phyloP scores from a whole-genome alignment of 2,113 vertebrate species.

The Odocoileus hemionus region DNA sequence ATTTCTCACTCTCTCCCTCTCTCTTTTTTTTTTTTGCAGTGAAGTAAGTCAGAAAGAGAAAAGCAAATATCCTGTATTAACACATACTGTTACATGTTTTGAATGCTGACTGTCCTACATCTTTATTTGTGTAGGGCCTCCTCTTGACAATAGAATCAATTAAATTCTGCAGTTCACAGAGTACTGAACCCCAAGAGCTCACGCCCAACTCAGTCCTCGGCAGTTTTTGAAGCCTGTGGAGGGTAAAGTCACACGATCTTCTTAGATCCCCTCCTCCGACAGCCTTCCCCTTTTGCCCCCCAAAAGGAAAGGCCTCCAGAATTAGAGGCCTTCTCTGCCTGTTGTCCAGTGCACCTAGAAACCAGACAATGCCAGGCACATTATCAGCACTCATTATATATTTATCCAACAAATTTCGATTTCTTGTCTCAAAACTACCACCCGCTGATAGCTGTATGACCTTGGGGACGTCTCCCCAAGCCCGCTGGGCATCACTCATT shows the following conservation, averaged over 20 bases:
- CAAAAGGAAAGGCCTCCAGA: background rate
- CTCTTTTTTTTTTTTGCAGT: background rate
- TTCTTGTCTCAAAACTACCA: background rate
- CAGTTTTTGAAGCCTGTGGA: background rate
- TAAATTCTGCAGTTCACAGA: background rate
- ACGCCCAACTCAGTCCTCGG: background rate
- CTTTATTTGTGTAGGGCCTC: background rate
- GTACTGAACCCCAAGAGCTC: background rate
- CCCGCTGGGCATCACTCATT: rapidly evolving
- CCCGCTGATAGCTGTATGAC: rapidly evolving
- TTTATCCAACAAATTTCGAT: background rate
- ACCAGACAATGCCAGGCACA: background rate
- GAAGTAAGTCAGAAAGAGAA: background rate
- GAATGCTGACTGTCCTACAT: background rate
- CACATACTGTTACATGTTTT: background rate
- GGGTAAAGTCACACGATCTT: background rate
- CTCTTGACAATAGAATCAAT: background rate
- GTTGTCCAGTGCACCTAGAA: background rate
- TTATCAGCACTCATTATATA: background rate
- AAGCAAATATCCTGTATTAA: background rate
- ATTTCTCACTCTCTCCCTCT: background rate
- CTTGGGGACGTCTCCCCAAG: background rate
- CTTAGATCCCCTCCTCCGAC: background rate
- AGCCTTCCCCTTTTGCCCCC: background rate
- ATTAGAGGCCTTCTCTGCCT: background rate